These are phyloP conservation scores for Penaeus japonicus DNA, from an alignment of 1,140 invertebrate species.

Conservation along the genomic window DNA sequence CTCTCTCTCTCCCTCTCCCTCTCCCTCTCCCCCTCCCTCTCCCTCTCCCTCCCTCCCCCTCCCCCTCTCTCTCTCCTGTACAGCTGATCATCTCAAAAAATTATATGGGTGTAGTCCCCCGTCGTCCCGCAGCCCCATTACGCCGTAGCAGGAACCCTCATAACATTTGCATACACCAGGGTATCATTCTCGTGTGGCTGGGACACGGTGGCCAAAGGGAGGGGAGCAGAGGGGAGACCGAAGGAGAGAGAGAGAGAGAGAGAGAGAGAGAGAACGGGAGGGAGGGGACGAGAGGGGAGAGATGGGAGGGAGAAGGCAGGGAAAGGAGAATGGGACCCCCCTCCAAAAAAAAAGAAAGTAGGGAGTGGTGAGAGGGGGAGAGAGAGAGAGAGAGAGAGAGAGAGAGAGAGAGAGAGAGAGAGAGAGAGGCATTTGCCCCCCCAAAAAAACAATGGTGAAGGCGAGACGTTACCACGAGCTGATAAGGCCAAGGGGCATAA, in stretches of 20 bases:
- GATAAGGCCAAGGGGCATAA: too few relatives aligned
- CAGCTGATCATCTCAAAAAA: not conserved
- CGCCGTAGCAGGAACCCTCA: not conserved
- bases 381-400: not conserved
- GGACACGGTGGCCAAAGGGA: not conserved
- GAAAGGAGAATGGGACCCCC: too few relatives aligned
- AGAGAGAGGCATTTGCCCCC: too few relatives aligned
- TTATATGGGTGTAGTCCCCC: too few relatives aligned
- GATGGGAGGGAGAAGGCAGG: not conserved
- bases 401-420: too few relatives aligned
- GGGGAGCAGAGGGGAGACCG: not conserved
- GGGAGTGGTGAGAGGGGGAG: not conserved
- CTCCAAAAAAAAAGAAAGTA: too few relatives aligned
- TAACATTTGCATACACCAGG: constrained; percentile 14
- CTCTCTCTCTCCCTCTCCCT: not conserved
- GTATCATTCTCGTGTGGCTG: constrained; percentile 2
- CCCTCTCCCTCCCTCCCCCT: not conserved
- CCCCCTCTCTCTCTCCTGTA: not conserved
- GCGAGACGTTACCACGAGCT: too few relatives aligned
- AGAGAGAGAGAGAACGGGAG: not conserved
- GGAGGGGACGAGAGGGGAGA: not conserved
- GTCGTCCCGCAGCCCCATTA: not conserved
- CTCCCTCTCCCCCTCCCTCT: not conserved
- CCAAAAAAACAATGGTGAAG: too few relatives aligned
- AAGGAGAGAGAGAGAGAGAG: not conserved